These are phyloP conservation scores for Chrysodeixis includens DNA, from an alignment of 2,888 invertebrate genomes.

Conservation along the genomic window DNA sequence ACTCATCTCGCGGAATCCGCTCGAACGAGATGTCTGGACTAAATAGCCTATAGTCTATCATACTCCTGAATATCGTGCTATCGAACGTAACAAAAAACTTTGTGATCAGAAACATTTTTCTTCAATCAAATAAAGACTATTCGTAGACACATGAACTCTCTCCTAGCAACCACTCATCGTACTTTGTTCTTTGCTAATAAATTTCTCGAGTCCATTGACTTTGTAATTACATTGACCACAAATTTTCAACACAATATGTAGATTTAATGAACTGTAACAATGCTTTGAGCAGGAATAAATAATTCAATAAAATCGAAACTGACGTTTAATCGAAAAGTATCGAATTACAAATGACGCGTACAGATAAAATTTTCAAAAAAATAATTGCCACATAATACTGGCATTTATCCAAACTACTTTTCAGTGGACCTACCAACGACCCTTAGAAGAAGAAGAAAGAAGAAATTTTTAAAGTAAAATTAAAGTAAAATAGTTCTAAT, in stretches of 20 bases:
- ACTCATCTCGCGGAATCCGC: too few species aligned
- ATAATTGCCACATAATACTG: conserved; percentile 15
- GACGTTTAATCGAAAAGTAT: background rate
- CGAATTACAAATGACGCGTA: background rate
- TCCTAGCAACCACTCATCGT: background rate
- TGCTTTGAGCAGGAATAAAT: background rate
- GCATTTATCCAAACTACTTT: conserved; percentile 28
- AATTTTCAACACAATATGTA: background rate
- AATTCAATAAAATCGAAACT: background rate
- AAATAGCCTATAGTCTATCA: too few species aligned
- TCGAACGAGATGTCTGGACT: too few species aligned
- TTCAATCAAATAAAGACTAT: too few species aligned
- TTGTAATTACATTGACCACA: background rate
- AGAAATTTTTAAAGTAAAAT: too few species aligned
- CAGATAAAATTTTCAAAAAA: conserved; percentile 6
- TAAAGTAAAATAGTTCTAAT: too few species aligned
- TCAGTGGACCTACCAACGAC: too few species aligned
- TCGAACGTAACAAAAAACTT: too few species aligned
- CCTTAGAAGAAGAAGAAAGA: too few species aligned
- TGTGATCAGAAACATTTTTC: too few species aligned
- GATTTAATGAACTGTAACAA: background rate
- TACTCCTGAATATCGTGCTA: too few species aligned
- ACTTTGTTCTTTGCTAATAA: background rate
- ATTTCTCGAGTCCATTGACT: background rate
- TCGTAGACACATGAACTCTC: background rate